Evolutionary conservation across 2,888 invertebrate genomes (phyloP), one percentile per base, ranked within the genome.

Genomic region (Acrobasis consociella): DNA sequence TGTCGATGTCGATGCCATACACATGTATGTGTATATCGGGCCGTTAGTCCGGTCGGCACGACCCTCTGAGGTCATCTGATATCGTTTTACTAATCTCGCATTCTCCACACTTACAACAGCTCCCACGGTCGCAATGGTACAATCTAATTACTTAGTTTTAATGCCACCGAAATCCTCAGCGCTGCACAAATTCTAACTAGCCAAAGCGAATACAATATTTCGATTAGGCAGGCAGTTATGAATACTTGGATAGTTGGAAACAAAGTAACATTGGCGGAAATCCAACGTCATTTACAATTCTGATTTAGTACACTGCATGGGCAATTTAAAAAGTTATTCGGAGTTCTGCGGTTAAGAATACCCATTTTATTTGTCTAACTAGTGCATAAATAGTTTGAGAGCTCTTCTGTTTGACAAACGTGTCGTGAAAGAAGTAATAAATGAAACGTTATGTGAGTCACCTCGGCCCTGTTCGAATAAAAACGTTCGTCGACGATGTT

Each of bases 211-310:
- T 72, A 71, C 75, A 72, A 73, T 80, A 79, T 81, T 85, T 78
- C 77, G 77, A 83, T 84, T 81, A 81, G 77, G 72, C 75, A 78
- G 76, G 73, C 78, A 78, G 78, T 79, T 79, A 82, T 80, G 78
- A 79, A 80, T 80, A 75, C 75, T 75, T 72, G 74, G 71, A 75
- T 81, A 79, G 80, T 85, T 81, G 82, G 80, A 79, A 82, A 86
- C 86, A 85, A 83, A 87, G 82, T 84, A 83, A 80, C 81, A 78
- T 89, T 90, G 90, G 90, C 89, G 77, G 80, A 78, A 80, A 83
- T 87, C 89, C 89, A 90, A 87, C 76, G 75, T 79, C 83, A 83
- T 85, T 86, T 85, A 85, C 82, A 85, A 83, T 85, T 85, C 81
- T 83, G 82, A 86, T 87, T 86, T 83, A 84, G 77, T 81, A 73